Evolutionary conservation across 1,140 invertebrate species (phyloP), one percentile per base, ranked within the genome.

Genomic region (Anastrepha obliqua): DNA sequence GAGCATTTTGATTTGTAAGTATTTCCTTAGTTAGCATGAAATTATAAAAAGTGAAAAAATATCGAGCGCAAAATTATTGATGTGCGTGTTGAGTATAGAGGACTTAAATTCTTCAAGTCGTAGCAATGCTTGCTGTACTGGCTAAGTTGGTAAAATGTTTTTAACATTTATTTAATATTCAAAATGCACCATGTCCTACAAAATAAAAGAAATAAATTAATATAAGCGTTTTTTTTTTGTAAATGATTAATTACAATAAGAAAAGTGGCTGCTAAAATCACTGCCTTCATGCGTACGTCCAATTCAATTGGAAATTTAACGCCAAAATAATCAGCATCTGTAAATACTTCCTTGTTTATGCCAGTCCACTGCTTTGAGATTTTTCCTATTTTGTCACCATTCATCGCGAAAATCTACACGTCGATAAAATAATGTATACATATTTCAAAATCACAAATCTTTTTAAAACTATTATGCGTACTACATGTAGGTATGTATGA

Each of bases 241-340:
- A 15, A 7, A 9, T 17, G n/a, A 13, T 3, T 62, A 90, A 88
- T 90, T 85, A 91, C 91, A 88, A 91, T 89, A 29, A 91, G 88
- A 62, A 91, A 91, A 15, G 90, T 81, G 0, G 91, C 91, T 3
- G 90, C 89, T 11, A 91, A 89, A 42, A 91, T 62, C 1, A 91
- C 47, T 15, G 91, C 91, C 65, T 91, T 91, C 90, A 91, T 90
- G 74, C 91, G 91, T n/a, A 91, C 90, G 89, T 91, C 91, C 88
- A 91, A 85, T 55, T 89, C 89, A 7, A 91, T 88, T 5, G 90
- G 91, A 65, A 91, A 91, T 65, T 90, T 89, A 78, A 90, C 89
- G 70, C 88, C 89, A 62, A 91, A 91, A 81, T 90, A 91, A 29
- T 91, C 91, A 47, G 91, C 90, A 88, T 91, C 91, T 44, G 91